phyloP scores from a whole-genome alignment of 1,140 invertebrate species.

The Rhopalosiphum maidis region DNA sequence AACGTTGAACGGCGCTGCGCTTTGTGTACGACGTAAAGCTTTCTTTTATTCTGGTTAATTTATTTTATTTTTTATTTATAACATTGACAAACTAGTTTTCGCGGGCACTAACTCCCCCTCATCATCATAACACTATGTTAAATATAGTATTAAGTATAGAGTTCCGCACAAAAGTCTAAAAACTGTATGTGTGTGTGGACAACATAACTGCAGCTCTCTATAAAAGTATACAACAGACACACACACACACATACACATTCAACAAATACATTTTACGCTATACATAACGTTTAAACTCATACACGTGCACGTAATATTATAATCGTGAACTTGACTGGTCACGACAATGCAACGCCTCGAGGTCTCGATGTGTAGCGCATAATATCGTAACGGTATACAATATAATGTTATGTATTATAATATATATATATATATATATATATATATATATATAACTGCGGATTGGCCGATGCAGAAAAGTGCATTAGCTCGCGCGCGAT shows the following conservation, averaged over 20 bases:
- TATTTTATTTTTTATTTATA: constrained; percentile 5
- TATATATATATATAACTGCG: background rate
- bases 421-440: too few relatives aligned
- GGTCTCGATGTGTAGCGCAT: background rate
- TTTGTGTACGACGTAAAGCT: constrained; percentile 1
- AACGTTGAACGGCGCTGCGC: background rate
- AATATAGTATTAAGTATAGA: background rate
- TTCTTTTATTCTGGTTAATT: constrained; percentile 17
- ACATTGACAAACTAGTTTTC: constrained; percentile 33
- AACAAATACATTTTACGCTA: background rate
- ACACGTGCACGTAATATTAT: constrained; percentile 7
- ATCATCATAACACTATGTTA: background rate
- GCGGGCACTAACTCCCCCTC: background rate
- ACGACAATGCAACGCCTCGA: constrained; percentile 40
- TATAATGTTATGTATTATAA: too few relatives aligned
- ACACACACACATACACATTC: too few relatives aligned
- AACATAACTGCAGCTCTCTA: background rate
- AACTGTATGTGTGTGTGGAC: background rate
- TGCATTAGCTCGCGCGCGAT: constrained; percentile 13
- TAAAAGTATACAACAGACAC: background rate
- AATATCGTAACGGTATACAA: background rate
- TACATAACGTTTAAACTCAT: background rate
- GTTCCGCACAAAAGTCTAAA: background rate
- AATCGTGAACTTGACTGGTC: constrained; percentile 54
- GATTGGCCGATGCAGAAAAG: constrained; percentile 38